A percentile compares a stretch with the other conserved stretches of the same genome.
Conservation (phyloP, 2,888 invertebrate genomes). For the Drosophila putrida region DNA sequence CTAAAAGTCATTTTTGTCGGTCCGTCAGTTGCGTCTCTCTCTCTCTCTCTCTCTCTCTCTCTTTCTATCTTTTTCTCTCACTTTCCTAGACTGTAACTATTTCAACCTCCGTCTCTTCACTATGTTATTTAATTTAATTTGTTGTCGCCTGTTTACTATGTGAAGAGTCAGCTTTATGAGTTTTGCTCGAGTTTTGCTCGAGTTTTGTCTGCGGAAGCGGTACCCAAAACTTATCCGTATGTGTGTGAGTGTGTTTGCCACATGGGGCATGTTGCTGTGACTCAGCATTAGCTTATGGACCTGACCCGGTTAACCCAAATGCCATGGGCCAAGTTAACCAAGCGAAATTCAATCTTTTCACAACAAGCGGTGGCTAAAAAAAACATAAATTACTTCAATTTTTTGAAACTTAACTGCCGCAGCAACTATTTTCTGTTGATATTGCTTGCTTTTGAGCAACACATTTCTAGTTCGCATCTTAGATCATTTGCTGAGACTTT, state of each 20-base stretch:
- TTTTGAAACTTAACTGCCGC: not conserved
- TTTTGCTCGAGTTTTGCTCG: constrained; percentile 57
- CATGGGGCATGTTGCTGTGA: constrained; percentile 34
- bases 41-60: not conserved
- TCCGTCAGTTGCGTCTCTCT: constrained; percentile 6
- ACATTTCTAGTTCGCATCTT: constrained; percentile 48
- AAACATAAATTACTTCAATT: constrained; percentile 3
- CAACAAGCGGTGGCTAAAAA: constrained; percentile 12
- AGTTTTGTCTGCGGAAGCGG: constrained; percentile 50
- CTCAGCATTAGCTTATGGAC: constrained; percentile 33
- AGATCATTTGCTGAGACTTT: constrained; percentile 50
- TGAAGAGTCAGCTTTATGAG: constrained; percentile 39
- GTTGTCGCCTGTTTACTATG: constrained; percentile 32
- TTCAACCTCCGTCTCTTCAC: constrained; percentile 2
- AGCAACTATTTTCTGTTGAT: not conserved
- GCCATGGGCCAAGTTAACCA: constrained; percentile 15
- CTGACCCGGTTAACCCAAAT: constrained; percentile 58
- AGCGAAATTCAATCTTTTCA: constrained; percentile 29
- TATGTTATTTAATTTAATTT: constrained; percentile 66
- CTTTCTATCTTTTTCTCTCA: not conserved
- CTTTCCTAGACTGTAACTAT: not conserved
- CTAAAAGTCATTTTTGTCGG: constrained; percentile 21
- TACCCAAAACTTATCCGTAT: constrained; percentile 24
- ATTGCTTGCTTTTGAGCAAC: constrained; percentile 17
- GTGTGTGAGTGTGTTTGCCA: constrained; percentile 14